Base-by-base conservation (phyloP, 2,888 invertebrate species). In the Cordylochernes scorpioides region DNA sequence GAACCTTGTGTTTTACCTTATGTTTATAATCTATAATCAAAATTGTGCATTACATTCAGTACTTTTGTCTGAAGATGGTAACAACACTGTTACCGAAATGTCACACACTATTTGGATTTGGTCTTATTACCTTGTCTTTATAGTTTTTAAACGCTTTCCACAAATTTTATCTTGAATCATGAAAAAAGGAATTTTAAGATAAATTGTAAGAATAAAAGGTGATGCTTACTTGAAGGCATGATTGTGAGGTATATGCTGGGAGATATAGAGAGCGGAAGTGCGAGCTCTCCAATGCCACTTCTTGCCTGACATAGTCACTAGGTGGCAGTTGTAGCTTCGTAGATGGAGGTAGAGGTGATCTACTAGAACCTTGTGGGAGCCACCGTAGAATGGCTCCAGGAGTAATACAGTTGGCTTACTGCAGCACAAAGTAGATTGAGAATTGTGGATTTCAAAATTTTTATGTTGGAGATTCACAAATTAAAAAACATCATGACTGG, bases 271-370 rank as follows among this genome's bases (percentile, higher is more conserved):
- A 0, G 70, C 66, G 13, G 67, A 60, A 10, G 67, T 67, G 27
- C 71, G 51, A 0, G 71, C 68, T 31, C 67, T 52, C 72, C 71
- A 73, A 42, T 68, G 71, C 71, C 71, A 73, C 47, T 72, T 72
- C 45, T 68, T 71, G 5, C 65, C 65, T 2, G 65, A 56, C 46
- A 71, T 51, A 6, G 36, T 43, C 33, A 19, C 27, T 24, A 35
- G 13, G 10, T 22, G 22, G 5, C 28, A 15, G 17, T 16, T 3
- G n/a, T n/a, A n/a, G 17, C 29, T 19, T 9, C 29, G 17, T 14
- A 40, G 36, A 15, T 39, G 36, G 4, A 24, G 27, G 4, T 47
- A 30, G 30, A 53, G 39, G 22, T 61, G 55, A 40, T 66, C 65
- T 18, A 69, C 58, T 21, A 71, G 49, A 44, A 65, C 65, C 46